A percentile compares a stretch with the other conserved stretches of the same genome.
Evolutionary conservation across 2,797 vertebrate genomes (phyloP).

Genomic region (Pipistrellus nathusii): DNA sequence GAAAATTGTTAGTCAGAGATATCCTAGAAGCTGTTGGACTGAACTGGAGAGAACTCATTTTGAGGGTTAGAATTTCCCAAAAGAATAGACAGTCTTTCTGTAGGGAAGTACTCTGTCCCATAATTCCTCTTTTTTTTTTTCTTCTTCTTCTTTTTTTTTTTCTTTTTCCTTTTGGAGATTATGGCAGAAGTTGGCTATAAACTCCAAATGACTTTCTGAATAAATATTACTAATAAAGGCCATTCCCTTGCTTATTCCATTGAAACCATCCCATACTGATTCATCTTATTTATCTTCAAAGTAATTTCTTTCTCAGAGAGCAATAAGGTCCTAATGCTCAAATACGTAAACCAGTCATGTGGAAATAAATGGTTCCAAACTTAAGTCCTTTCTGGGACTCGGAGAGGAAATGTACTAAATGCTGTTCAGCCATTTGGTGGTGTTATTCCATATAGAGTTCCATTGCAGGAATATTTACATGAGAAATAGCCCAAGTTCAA

Average conservation of each 20-base stretch:
- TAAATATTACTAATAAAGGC: slow-evolving; percentile 52
- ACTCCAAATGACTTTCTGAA: slow-evolving; percentile 42
- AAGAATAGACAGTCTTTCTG: background rate
- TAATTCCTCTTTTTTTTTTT: background rate
- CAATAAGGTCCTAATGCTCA: background rate
- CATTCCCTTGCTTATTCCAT: slow-evolving; percentile 23
- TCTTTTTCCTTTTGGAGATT: background rate
- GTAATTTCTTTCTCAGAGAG: slow-evolving; percentile 49
- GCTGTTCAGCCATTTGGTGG: background rate
- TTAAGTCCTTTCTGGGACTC: background rate
- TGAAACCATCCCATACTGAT: slow-evolving; percentile 3
- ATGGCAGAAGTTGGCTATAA: background rate
- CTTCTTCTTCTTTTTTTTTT: background rate
- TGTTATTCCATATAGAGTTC: background rate
- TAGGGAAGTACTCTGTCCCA: background rate
- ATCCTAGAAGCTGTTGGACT: background rate
- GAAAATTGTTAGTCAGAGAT: slow-evolving; percentile 51
- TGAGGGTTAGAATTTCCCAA: slow-evolving; percentile 31
- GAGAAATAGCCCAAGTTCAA: background rate
- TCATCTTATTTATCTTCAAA: slow-evolving; percentile 6
- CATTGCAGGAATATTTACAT: background rate
- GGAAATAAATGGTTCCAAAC: background rate
- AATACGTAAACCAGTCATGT: slow-evolving; percentile 13
- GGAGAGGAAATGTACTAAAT: background rate
- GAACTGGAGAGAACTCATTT: slow-evolving; percentile 41